These are phyloP conservation scores for Stegodyphus mimosarum DNA, from an alignment of 1,140 invertebrate genomes.

Conservation along the genomic window DNA sequence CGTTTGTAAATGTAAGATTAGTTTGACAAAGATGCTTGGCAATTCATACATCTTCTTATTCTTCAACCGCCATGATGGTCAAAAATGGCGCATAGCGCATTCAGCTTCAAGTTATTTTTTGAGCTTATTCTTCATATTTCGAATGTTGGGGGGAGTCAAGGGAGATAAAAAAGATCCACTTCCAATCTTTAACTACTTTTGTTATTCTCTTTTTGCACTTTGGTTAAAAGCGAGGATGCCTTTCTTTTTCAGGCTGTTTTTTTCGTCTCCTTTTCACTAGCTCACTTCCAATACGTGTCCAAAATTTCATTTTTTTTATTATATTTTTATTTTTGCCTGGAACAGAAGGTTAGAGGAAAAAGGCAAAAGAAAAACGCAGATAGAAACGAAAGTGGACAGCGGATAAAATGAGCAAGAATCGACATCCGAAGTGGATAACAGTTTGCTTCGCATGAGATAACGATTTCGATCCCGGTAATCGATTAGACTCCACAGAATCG, in stretches of 20 bases:
- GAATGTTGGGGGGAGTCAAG: constrained; percentile 15
- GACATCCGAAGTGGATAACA: constrained; percentile 24
- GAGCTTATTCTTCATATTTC: constrained; percentile 33
- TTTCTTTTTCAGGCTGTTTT: neutral
- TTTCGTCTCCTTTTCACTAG: constrained; percentile 7
- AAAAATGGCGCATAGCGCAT: constrained; percentile 9
- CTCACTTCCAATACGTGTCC: constrained; percentile 12
- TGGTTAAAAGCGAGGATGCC: constrained; percentile 30
- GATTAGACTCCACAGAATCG: neutral
- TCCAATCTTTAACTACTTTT: constrained; percentile 39
- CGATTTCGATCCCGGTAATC: constrained; percentile 29
- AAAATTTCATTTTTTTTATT: constrained; percentile 12
- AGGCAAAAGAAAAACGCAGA: constrained; percentile 19
- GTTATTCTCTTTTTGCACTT: constrained; percentile 24
- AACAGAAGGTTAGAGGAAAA: constrained; percentile 10
- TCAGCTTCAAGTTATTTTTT: neutral
- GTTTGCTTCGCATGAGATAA: constrained; percentile 35
- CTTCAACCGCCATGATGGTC: neutral
- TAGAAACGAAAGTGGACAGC: constrained; percentile 5
- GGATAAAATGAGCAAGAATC: constrained; percentile 22
- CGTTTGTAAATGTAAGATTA: too few species aligned
- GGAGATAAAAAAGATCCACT: constrained; percentile 16
- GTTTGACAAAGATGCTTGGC: too few species aligned
- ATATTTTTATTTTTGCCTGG: neutral
- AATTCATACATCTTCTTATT: too few species aligned